Evolutionary conservation across 2,113 vertebrate species (phyloP).

Genomic region (Myotis davidii): DNA sequence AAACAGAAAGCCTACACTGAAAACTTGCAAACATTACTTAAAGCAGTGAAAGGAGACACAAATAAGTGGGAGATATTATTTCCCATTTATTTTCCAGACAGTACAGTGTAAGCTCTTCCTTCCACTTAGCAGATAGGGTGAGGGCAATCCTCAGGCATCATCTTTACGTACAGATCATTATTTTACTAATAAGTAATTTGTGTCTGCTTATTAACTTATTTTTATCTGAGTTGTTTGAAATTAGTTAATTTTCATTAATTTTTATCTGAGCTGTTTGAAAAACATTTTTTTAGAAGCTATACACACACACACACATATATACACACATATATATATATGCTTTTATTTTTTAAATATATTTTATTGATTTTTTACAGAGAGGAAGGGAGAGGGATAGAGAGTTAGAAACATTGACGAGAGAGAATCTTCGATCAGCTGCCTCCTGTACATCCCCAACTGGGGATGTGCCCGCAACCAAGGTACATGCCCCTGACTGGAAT

Average conservation of each 20-base stretch:
- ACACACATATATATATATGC: too few species aligned
- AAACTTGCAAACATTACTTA: slow-evolving; percentile 3
- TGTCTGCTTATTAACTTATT: not conserved
- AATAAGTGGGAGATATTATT: not conserved
- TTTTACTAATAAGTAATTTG: slow-evolving; percentile 15
- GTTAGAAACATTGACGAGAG: too few species aligned
- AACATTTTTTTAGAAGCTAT: not conserved
- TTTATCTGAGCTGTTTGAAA: not conserved
- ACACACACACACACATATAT: too few species aligned
- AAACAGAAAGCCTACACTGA: not conserved
- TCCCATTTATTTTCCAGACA: not conserved
- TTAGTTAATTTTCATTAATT: not conserved
- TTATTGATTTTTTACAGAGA: too few species aligned
- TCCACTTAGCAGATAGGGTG: too few species aligned
- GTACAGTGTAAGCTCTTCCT: not conserved
- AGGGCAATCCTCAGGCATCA: not conserved
- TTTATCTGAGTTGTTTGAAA: not conserved
- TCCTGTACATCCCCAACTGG: too few species aligned
- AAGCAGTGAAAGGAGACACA: not conserved
- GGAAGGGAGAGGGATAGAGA: too few species aligned
- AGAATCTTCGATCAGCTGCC: too few species aligned
- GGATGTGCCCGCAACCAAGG: too few species aligned
- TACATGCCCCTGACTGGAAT: too few species aligned
- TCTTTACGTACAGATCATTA: not conserved
- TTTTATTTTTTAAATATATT: too few species aligned